phyloP scores from a whole-genome alignment of 2,888 invertebrate species.

The Alloplasta piceator region DNA sequence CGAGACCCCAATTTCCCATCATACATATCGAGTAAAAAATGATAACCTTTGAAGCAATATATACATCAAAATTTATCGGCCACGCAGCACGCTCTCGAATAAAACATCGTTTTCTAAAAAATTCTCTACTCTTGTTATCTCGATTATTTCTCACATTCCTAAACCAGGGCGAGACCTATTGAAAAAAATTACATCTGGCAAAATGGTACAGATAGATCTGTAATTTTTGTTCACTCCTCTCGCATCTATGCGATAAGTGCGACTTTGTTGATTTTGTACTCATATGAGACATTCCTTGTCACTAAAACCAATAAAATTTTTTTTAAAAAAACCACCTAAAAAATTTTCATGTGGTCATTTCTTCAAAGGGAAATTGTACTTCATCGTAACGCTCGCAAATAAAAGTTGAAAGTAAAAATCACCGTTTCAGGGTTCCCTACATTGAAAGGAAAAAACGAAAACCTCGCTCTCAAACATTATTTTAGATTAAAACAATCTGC shows the following conservation, averaged over 20 bases:
- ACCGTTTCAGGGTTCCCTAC: no score
- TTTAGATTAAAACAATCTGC: no score
- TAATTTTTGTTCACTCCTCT: background rate
- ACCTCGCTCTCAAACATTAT: no score
- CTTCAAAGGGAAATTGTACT: no score
- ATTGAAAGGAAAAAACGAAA: no score
- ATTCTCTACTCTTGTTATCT: background rate
- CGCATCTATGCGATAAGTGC: background rate
- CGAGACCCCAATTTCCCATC: constrained; percentile 5
- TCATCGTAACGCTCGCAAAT: no score
- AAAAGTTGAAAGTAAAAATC: no score
- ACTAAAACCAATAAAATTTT: no score
- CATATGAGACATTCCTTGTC: no score
- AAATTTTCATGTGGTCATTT: no score
- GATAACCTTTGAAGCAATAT: constrained; percentile 48
- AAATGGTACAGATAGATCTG: background rate
- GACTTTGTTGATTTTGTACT: no score
- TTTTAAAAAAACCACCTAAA: no score
- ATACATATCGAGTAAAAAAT: background rate
- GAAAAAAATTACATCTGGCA: background rate
- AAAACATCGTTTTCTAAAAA: background rate
- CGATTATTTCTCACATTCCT: background rate
- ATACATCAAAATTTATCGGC: constrained; percentile 2
- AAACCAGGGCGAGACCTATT: background rate
- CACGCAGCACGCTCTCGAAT: background rate